Evolutionary conservation across 2,888 invertebrate species (phyloP).

Genomic region (Matsumyia berberina): DNA sequence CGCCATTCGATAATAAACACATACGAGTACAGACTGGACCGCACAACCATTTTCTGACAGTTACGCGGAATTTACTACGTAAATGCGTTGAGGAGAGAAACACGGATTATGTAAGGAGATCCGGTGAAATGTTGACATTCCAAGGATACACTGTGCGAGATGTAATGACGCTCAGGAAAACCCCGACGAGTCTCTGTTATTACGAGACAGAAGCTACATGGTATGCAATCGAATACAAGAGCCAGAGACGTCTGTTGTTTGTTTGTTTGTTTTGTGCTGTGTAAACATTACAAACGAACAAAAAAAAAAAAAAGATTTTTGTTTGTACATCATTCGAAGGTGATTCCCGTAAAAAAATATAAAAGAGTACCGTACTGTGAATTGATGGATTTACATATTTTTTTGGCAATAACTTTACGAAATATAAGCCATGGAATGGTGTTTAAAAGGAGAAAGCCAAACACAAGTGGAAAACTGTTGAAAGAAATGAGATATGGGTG

Average conservation of each 20-base stretch:
- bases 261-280: not conserved
- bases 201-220: not conserved
- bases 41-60: conserved; percentile 3
- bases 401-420: conserved; percentile 7
- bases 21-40: too few species aligned
- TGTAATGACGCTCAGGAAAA: not conserved
- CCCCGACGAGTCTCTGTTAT: not conserved
- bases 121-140: not conserved
- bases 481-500: conserved; percentile 8
- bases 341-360: not conserved
- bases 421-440: conserved; percentile 5
- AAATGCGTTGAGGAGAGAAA: conserved; percentile 2
- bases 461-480: conserved; percentile 6
- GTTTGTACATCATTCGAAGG: conserved; percentile 13
- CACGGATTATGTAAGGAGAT: not conserved
- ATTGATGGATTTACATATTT: conserved; percentile 1
- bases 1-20: conserved; percentile 13
- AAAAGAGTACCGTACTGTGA: not conserved
- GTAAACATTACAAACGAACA: conserved; percentile 1
- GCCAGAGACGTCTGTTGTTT: not conserved
- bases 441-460: not conserved
- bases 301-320: not conserved
- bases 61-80: conserved; percentile 7
- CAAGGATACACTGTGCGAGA: conserved; percentile 21
- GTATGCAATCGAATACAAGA: conserved; percentile 1